Evolutionary conservation across 2,113 vertebrate species (phyloP).

Genomic region (Thymallus thymallus): DNA sequence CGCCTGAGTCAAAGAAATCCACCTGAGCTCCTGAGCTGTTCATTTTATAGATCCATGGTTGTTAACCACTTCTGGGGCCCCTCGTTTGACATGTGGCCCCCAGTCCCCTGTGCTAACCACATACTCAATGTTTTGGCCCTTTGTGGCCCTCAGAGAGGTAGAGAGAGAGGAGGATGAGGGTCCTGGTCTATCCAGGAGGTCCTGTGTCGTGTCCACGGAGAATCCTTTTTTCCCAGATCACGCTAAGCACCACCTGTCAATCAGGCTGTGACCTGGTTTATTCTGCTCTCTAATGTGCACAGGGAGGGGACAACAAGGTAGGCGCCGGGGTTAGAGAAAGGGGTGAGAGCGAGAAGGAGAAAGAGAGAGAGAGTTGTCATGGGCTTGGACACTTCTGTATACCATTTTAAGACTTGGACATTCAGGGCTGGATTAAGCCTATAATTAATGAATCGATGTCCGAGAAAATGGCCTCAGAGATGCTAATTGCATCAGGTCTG

Average conservation of each 20-base stretch:
- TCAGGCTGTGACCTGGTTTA: conserved; percentile 45
- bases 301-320: conserved; percentile 19
- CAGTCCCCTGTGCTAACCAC: not conserved
- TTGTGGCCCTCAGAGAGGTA: not conserved
- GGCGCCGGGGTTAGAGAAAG: conserved; percentile 12
- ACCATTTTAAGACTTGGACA: no score
- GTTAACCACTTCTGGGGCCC: not conserved
- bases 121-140: not conserved
- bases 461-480: no score
- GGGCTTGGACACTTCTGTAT: no score
- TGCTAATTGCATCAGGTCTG: no score
- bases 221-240: conserved; percentile 67
- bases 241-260: conserved; percentile 59
- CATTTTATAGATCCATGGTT: not conserved
- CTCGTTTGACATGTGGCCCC: not conserved
- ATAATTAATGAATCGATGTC: no score
- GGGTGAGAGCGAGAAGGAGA: conserved; percentile 19
- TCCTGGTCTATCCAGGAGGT: conserved; percentile 5
- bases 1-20: not conserved
- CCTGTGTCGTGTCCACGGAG: conserved; percentile 36
- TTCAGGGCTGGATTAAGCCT: no score
- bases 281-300: conserved; percentile 61
- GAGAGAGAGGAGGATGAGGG: not conserved
- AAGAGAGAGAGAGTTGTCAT: not conserved
- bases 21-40: not conserved